Evolutionary conservation across 35 echinoderm and acorn worm genomes (phyloP).

Genomic region (Anneissia japonica): DNA sequence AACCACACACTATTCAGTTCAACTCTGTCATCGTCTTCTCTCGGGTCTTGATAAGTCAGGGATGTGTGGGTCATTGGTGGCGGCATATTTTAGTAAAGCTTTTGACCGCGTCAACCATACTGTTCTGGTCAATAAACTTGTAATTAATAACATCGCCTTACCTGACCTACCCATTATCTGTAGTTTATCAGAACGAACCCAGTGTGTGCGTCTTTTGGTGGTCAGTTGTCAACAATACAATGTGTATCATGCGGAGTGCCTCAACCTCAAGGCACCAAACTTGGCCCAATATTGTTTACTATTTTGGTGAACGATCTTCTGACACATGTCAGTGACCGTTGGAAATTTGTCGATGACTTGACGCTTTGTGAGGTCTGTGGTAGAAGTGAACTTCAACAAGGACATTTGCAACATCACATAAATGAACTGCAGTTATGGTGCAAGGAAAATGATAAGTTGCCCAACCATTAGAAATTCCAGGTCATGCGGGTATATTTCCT

Average conservation of each 20-base stretch:
- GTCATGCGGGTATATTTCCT: background rate
- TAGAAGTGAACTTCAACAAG: background rate
- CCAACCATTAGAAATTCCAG: background rate
- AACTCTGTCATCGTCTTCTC: too few relatives aligned
- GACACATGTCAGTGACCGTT: background rate
- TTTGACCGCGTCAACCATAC: background rate
- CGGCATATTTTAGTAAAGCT: slow-evolving; percentile 1
- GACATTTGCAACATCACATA: background rate
- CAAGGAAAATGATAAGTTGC: slow-evolving; percentile 6
- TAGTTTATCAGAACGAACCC: slow-evolving; percentile 2
- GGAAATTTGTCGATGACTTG: slow-evolving; percentile 19
- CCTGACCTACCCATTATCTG: background rate
- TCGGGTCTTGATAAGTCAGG: slow-evolving; percentile 1
- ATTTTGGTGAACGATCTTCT: background rate
- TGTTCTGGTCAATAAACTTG: background rate
- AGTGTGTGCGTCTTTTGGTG: background rate
- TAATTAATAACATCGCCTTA: background rate
- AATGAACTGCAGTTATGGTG: background rate
- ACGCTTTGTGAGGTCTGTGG: background rate
- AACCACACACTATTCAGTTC: too few relatives aligned
- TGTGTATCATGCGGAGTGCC: background rate
- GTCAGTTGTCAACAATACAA: background rate
- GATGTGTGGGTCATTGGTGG: background rate
- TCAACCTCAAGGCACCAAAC: background rate
- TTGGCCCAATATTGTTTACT: background rate